Evolutionary conservation across 1,140 invertebrate species (phyloP).

Genomic region (Asbolus verrucosus): DNA sequence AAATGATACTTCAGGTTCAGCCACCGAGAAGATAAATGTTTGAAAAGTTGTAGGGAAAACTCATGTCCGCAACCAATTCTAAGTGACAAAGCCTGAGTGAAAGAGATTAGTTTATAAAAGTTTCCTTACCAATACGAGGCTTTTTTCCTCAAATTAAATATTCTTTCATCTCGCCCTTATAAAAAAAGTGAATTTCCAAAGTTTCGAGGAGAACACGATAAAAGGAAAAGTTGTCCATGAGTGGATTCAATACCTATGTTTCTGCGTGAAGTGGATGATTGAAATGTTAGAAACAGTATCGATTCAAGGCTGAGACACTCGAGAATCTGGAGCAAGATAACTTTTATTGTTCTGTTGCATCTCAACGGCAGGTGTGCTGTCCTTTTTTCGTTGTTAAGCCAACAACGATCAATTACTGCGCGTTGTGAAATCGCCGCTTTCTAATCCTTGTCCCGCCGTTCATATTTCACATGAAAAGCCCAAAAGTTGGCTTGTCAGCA

Average conservation of each 20-base stretch:
- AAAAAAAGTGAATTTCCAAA: background rate
- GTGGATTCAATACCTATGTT: background rate
- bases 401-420: too few species aligned
- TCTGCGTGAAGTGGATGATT: background rate
- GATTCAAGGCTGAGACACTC: too few species aligned
- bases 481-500: conserved; percentile 37
- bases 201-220: background rate
- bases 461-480: conserved; percentile 29
- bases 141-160: background rate
- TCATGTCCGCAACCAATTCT: background rate
- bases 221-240: conserved; percentile 1
- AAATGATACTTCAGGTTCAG: too few species aligned
- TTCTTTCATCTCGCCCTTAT: conserved; percentile 4
- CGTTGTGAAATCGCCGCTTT: too few species aligned
- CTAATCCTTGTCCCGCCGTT: conserved; percentile 17
- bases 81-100: background rate
- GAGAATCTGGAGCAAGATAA: too few species aligned
- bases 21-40: background rate
- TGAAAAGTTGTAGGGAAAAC: background rate
- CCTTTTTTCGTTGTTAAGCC: background rate
- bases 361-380: too few species aligned
- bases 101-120: conserved; percentile 11
- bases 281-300: background rate
- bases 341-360: too few species aligned
- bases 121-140: background rate